Conservation (phyloP, 64 coral and sea anemone genomes). For the Stichodactyla helianthus region DNA sequence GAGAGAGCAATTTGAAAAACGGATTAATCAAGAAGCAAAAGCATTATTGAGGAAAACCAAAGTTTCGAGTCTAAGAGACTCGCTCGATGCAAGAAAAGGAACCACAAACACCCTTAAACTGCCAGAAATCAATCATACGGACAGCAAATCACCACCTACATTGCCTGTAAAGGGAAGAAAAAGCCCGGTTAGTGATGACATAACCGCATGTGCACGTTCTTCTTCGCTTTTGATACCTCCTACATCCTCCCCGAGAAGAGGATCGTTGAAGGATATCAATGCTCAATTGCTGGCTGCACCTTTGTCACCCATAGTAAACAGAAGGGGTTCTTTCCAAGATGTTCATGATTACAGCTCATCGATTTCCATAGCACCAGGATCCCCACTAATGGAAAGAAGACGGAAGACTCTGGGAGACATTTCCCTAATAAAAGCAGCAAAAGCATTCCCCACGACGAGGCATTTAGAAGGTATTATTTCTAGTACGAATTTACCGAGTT, state of each 20-base stretch:
- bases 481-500: background rate
- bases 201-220: background rate
- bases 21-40: slow-evolving; percentile 11
- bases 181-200: background rate
- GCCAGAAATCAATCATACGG: background rate
- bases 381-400: background rate
- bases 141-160: background rate
- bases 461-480: background rate
- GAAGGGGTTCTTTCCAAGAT: background rate
- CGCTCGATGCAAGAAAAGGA: background rate
- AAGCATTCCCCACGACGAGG: background rate
- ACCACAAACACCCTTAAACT: background rate
- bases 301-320: background rate
- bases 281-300: background rate
- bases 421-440: background rate
- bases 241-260: background rate
- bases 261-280: background rate
- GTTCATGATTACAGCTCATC: background rate
- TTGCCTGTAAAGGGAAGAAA: background rate
- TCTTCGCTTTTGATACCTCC: background rate
- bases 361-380: background rate
- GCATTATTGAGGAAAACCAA: background rate
- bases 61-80: background rate
- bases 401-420: background rate
- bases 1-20: background rate